These are phyloP conservation scores for Eupithecia centaureata DNA, from an alignment of 2,888 invertebrate genomes.

Conservation along the genomic window DNA sequence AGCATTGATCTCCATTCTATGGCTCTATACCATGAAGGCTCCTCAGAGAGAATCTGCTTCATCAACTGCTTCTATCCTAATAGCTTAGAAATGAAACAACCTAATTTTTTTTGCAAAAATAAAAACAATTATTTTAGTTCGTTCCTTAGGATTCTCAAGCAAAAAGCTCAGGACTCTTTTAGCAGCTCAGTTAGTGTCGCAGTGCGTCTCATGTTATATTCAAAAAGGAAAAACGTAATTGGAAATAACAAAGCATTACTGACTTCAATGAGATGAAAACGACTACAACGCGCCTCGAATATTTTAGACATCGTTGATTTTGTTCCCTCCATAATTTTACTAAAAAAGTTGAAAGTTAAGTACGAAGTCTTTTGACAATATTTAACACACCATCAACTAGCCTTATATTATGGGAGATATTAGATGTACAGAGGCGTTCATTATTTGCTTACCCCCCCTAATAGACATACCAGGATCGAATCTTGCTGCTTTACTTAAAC, in stretches of 20 bases:
- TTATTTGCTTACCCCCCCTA: no score
- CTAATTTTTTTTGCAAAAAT: not conserved
- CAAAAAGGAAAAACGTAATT: conserved; percentile 54
- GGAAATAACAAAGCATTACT: conserved; percentile 54
- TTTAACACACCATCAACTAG: no score
- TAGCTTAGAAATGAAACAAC: not conserved
- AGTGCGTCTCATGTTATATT: conserved; percentile 59
- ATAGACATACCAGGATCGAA: no score
- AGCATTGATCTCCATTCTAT: no score
- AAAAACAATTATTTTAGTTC: not conserved
- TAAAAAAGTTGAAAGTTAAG: not conserved
- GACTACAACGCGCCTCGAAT: conserved; percentile 35
- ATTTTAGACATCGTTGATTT: conserved; percentile 19
- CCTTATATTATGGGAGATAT: no score
- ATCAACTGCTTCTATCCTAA: no score
- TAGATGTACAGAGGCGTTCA: no score
- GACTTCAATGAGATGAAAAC: conserved; percentile 44
- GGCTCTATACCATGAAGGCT: no score
- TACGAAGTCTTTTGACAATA: no score
- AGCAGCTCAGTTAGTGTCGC: conserved; percentile 50
- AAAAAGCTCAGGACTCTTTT: not conserved
- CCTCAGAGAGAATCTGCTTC: no score
- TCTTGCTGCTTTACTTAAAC: no score
- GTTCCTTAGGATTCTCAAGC: not conserved
- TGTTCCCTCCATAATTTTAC: not conserved